Evolutionary conservation across 2,888 invertebrate species (phyloP).

Genomic region (Hartigia nigra): DNA sequence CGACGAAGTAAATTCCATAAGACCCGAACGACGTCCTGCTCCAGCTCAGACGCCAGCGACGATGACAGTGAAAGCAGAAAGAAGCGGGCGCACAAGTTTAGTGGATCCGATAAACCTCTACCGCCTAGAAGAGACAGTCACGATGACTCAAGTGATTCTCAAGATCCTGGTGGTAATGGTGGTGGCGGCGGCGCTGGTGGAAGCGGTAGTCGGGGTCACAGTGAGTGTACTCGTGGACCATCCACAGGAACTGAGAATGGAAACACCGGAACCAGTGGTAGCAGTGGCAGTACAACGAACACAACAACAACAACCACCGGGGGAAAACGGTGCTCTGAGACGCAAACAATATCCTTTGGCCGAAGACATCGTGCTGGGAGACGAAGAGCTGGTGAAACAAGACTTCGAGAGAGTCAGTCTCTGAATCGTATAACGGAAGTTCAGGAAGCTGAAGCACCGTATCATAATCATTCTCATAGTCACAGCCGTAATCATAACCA

Average conservation of each 20-base stretch:
- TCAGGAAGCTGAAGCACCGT: conserved; percentile 74
- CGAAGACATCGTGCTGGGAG: conserved; percentile 70
- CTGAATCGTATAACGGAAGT: conserved; percentile 88
- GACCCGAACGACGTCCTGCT: conserved; percentile 87
- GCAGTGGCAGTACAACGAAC: conserved; percentile 46
- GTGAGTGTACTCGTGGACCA: conserved; percentile 48
- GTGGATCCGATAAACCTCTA: conserved; percentile 73
- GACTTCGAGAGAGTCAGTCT: conserved; percentile 84
- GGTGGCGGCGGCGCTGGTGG: conserved; percentile 60
- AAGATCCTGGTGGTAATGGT: conserved; percentile 73
- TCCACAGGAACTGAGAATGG: conserved; percentile 36
- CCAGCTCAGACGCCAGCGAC: conserved; percentile 94
- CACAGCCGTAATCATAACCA: conserved; percentile 25
- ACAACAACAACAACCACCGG: conserved; percentile 44
- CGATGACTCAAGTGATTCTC: conserved; percentile 88
- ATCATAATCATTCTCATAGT: conserved; percentile 42
- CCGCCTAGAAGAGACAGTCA: conserved; percentile 80
- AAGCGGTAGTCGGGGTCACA: conserved; percentile 39
- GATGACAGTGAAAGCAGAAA: conserved; percentile 85
- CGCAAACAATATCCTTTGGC: conserved; percentile 62
- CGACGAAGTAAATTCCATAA: conserved; percentile 78
- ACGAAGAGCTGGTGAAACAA: conserved; percentile 73
- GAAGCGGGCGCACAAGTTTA: conserved; percentile 80
- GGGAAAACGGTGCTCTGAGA: conserved; percentile 55
- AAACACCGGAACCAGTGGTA: conserved; percentile 34